Percentiles rank a stretch among this genome's conserved stretches.
phyloP scores from a whole-genome alignment of 2,797 vertebrate genomes.

The Macrochelys suwanniensis region DNA sequence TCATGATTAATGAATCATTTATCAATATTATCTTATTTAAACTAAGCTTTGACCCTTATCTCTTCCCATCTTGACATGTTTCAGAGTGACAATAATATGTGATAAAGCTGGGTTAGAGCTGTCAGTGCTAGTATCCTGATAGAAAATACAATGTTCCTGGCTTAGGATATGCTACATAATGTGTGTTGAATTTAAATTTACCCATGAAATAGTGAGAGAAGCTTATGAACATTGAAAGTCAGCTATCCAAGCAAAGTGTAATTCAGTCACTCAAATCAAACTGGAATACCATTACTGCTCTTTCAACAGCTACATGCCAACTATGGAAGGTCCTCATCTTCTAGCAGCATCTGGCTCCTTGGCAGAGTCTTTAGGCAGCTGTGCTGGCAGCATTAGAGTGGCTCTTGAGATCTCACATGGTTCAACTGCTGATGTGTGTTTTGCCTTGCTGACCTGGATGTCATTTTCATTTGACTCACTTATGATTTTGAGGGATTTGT shows the following conservation, averaged over 20 bases:
- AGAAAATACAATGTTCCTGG: not conserved
- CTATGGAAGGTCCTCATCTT: slow-evolving; percentile 12
- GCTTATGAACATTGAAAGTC: not conserved
- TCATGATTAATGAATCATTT: not conserved
- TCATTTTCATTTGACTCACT: slow-evolving; percentile 24
- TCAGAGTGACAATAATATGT: not conserved
- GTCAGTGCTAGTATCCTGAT: not conserved
- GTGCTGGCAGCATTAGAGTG: not conserved
- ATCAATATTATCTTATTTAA: not conserved
- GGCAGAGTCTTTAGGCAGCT: slow-evolving; percentile 10
- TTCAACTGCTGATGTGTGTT: slow-evolving; percentile 10
- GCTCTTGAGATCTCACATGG: not conserved
- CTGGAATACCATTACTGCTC: not conserved
- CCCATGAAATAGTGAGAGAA: not conserved
- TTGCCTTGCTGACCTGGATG: slow-evolving; percentile 3
- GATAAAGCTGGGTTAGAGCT: not conserved
- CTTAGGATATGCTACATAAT: not conserved
- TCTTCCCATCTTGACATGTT: not conserved
- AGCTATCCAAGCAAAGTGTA: not conserved
- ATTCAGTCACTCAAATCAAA: slow-evolving; percentile 27
- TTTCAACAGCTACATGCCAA: not conserved
- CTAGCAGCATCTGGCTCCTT: slow-evolving; percentile 44
- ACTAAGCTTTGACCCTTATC: not conserved
- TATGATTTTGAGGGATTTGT: slow-evolving; percentile 9
- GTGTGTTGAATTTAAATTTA: not conserved